Conservation (phyloP, 1,140 invertebrate species). For the Campoletis sonorensis region DNA sequence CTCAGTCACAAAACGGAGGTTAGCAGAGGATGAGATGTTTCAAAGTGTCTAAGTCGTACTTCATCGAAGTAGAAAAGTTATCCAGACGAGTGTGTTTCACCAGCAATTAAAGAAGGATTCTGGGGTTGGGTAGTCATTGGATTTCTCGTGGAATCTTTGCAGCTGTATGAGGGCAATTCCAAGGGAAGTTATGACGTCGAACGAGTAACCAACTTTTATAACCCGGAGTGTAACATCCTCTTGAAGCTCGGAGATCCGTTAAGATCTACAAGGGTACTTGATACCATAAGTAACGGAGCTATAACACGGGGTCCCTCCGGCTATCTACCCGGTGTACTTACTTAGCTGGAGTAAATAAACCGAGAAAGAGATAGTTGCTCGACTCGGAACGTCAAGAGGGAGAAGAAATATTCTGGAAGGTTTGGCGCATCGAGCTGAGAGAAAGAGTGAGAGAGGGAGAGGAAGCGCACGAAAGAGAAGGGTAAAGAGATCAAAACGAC, state of each 20-base stretch:
- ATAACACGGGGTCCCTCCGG: background rate
- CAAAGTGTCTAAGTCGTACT: background rate
- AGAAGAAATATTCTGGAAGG: background rate
- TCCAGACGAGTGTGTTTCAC: background rate
- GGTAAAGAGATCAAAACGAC: slow-evolving; percentile 11
- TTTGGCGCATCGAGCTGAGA: too few relatives aligned
- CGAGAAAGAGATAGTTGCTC: slow-evolving; percentile 1
- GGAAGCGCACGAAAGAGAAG: background rate
- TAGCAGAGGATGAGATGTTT: background rate
- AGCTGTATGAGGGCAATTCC: background rate
- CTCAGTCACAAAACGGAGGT: background rate
- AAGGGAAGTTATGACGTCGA: background rate
- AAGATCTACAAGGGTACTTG: slow-evolving; percentile 6
- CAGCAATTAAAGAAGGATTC: background rate
- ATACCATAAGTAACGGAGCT: slow-evolving; percentile 22
- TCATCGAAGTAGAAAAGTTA: background rate
- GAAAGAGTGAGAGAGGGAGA: too few relatives aligned
- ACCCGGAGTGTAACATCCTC: background rate
- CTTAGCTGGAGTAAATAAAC: slow-evolving; percentile 14
- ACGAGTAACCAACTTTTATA: slow-evolving; percentile 10
- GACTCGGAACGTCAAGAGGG: background rate
- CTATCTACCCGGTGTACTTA: background rate
- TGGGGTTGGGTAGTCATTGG: background rate
- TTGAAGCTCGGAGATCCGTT: background rate
- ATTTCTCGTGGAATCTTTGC: slow-evolving; percentile 1